phyloP scores from a whole-genome alignment of 2,888 invertebrate genomes.

The Pogonocherus hispidulus region DNA sequence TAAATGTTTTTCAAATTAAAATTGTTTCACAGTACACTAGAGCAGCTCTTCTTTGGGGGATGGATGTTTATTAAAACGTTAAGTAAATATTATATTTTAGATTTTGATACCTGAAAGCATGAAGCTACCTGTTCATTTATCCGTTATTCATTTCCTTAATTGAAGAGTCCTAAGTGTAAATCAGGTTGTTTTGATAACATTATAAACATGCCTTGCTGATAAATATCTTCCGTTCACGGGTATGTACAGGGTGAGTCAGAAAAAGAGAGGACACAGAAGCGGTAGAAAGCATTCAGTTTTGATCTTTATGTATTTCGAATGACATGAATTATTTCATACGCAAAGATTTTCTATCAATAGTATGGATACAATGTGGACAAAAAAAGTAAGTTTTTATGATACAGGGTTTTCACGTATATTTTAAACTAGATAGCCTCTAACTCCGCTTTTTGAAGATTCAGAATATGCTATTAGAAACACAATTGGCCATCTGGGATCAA shows the following conservation, averaged over 20 bases:
- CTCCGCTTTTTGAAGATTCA: too few relatives aligned
- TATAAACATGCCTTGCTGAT: neutral
- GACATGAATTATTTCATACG: too few relatives aligned
- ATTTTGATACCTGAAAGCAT: slow-evolving; percentile 6
- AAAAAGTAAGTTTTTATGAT: too few relatives aligned
- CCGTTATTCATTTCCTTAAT: neutral
- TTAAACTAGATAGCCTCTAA: too few relatives aligned
- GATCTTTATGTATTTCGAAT: neutral
- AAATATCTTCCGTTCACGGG: neutral
- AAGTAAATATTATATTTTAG: slow-evolving; percentile 32
- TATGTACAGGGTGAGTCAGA: neutral
- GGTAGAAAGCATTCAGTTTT: neutral
- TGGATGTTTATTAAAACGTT: slow-evolving; percentile 29
- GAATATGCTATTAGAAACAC: too few relatives aligned
- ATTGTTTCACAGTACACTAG: slow-evolving; percentile 40
- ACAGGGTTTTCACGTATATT: too few relatives aligned
- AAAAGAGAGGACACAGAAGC: neutral
- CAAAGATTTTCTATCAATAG: too few relatives aligned
- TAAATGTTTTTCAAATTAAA: slow-evolving; percentile 52
- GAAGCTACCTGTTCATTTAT: slow-evolving; percentile 13
- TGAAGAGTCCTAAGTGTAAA: neutral
- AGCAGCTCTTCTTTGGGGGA: slow-evolving; percentile 8
- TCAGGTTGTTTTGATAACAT: neutral
- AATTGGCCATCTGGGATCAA: too few relatives aligned
- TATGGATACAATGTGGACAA: too few relatives aligned